Evolutionary conservation across 2,797 vertebrate genomes (phyloP), one percentile per base, ranked within the genome.

Genomic region (Florisuga fusca): DNA sequence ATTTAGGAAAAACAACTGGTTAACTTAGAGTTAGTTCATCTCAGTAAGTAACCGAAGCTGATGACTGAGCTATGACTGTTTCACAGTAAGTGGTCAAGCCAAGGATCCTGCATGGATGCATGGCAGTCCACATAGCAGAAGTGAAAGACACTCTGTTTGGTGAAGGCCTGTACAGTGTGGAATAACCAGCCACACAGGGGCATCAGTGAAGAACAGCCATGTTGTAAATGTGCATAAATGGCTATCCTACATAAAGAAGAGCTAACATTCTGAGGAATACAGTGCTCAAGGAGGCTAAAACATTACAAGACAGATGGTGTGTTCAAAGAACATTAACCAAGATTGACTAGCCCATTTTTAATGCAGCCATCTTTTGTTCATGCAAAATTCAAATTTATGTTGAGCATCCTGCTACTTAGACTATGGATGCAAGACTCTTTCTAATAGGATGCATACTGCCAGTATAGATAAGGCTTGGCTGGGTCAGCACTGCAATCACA

Each of bases 101-200:
- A 66, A 54, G 62, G 53, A 74, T 61, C 62, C 59, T 59, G 77
- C 22, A 19, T 13, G 59, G 59, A 38, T 80, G 50, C 45, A 59
- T 1, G 0, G 0, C 38, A 59, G n/a, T 36, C 54, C 29, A 7
- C 20, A 3, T 19, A 34, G 27, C 1, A 1, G 57, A 66, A 84
- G 21, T 3, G 6, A 20, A 68, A 55, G 45, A 54, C 15, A 2
- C 19, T 69, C 21, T 33, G 53, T 36, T 29, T 34, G 12, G 34
- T 34, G 63, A 43, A 63, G 12, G 13, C n/a, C 38, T 1, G 1
- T 33, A 41, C 2, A 0, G 15, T 43, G 53, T 4, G 50, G 55
- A 55, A 1, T 46, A 69, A 84, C n/a, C 84, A 33, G 68, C 41
- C 31, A 64, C 71, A 50, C 22, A 25, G 27, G 8, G 38, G 25